Evolutionary conservation across 2,888 invertebrate species (phyloP), one percentile per base, ranked within the genome.

Genomic region (Hypomecis atomaria): DNA sequence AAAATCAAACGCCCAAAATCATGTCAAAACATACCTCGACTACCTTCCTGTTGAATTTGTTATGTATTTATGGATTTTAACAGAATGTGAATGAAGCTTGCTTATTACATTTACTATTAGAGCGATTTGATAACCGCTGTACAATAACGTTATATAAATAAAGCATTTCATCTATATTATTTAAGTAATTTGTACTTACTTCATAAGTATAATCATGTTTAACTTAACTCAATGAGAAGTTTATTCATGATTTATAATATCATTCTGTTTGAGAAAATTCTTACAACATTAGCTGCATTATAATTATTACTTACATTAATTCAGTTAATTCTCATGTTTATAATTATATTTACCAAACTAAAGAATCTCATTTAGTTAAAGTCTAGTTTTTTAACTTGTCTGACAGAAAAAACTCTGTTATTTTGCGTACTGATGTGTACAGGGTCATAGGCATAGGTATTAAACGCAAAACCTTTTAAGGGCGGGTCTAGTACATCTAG

Each of bases 11-110:
- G 37, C 37, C 53, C 34, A 57, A 37, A 34, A 52, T 45, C 67
- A 66, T 66, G 64, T 70, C 62, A 43, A 9, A 55, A 49, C 49
- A 23, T 57, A 58, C 52, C 57, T 13, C 23, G 40, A 66, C 65
- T 68, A 67, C 23, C 45, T 52, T 50, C 50, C 11, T 55, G 49
- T 64, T 50, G 37, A 52, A 59, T 33, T 62, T 40, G 42, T 44
- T 59, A 54, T 43, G 54, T 55, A 44, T 59, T 59, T 56, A 66
- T 50, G 55, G 13, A 55, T 55, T 59, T 49, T 49, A 63, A 45
- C 34, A 44, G 37, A 7, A 23, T 23, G 23, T 23, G 10, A 44
- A 23, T 38, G 4, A 58, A 10, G 53, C 53, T 53, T 63, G 58
- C n/a, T 48, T 63, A 33, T 36, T 47, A n/a, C n/a, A n/a, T n/a